These are phyloP conservation scores for Phyllotreta striolata DNA, from an alignment of 2,888 invertebrate species.

Conservation along the genomic window DNA sequence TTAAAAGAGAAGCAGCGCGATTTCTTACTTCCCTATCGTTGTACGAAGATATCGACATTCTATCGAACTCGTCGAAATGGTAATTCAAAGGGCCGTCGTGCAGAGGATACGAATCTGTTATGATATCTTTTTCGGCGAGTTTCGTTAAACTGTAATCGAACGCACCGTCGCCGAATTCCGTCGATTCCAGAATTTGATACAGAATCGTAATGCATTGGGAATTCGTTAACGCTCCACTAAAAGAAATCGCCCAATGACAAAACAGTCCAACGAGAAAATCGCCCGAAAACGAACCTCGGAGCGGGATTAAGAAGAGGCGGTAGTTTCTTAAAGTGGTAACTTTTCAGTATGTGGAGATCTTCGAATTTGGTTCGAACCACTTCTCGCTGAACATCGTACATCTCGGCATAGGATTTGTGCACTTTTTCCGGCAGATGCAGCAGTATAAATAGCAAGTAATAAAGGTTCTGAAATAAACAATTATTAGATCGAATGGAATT, in stretches of 20 bases:
- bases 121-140: conserved; percentile 46
- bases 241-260: too few relatives aligned
- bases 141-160: conserved; percentile 53
- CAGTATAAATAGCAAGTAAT: conserved; percentile 34
- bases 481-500: not conserved
- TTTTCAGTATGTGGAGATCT: conserved; percentile 10
- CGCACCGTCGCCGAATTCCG: conserved; percentile 49
- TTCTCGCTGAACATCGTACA: conserved; percentile 47
- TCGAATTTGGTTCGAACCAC: conserved; percentile 32
- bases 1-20: not conserved
- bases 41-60: not conserved
- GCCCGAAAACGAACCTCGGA: too few relatives aligned
- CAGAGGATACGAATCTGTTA: conserved; percentile 55
- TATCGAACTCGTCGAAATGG: conserved; percentile 3
- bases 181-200: conserved; percentile 50
- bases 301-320: conserved; percentile 14
- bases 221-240: conserved; percentile 31
- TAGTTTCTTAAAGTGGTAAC: conserved; percentile 3
- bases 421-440: conserved; percentile 52
- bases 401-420: conserved; percentile 45
- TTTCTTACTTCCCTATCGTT: conserved; percentile 23
- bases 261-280: too few relatives aligned
- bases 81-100: conserved; percentile 55
- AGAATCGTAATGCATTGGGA: conserved; percentile 54
- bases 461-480: not conserved